Evolutionary conservation across 2,888 invertebrate genomes (phyloP), one percentile per base, ranked within the genome.

Genomic region (Heteromyza rotundicornis): DNA sequence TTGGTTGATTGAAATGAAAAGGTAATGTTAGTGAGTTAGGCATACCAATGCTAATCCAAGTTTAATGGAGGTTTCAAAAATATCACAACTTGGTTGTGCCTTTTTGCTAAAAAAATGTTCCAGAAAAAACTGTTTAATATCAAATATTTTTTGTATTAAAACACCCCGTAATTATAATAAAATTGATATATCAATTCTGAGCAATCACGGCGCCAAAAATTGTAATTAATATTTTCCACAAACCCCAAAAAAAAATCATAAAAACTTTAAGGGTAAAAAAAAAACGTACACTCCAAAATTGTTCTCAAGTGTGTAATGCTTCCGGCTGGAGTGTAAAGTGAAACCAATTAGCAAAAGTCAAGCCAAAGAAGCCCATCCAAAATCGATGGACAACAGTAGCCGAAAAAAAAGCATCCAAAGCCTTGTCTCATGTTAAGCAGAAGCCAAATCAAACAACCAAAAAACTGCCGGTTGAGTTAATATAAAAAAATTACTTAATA

Each of bases 361-460:
- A 27, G 54, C 35, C 53, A 22, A 32, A 17, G 40, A 49, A 35
- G 23, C 53, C 27, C 32, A 36, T 12, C 14, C 10, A 44, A 56
- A 44, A 60, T 19, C 36, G 19, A 17, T 17, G 40, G 22, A 22
- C 55, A 47, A 53, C 58, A 52, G 58, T 59, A 51, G 58, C 58
- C 44, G 52, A 40, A 50, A 59, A 24, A 32, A 54, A n/a, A 16
- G 14, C 20, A 17, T n/a, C 27, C 32, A 17, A 10, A 54, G 35
- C 49, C n/a, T 19, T 32, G 35, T 53, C 35, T 35, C 32, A 35
- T 17, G 27, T 55, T 58, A 57, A 68, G 72, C 76, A 73, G 76
- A 76, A 79, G 78, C 73, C 73, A 71, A 77, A 71, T 75, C 71
- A 75, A 72, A n/a, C n/a, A n/a, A n/a, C n/a, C n/a, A n/a, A n/a